Conservation (phyloP, 2,888 invertebrate species). For the Clostera curtula region DNA sequence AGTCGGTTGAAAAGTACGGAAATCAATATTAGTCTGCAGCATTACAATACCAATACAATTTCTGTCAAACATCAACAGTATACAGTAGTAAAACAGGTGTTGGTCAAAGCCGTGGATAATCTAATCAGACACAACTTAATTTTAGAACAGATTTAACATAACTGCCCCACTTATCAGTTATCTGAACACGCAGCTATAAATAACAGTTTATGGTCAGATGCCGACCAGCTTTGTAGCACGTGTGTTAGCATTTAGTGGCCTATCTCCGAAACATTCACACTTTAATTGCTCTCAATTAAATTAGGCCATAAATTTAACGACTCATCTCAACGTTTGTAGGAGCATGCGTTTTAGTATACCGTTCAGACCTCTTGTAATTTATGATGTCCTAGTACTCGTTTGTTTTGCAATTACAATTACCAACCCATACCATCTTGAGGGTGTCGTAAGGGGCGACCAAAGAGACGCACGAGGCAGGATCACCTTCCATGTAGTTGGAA, state of each 20-base stretch:
- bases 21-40: too few relatives aligned
- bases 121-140: constrained; percentile 27
- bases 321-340: constrained; percentile 5
- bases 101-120: too few relatives aligned
- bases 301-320: constrained; percentile 17
- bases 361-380: too few relatives aligned
- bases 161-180: constrained; percentile 43
- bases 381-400: constrained; percentile 3
- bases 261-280: constrained; percentile 18
- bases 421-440: too few relatives aligned
- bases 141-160: constrained; percentile 52
- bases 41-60: too few relatives aligned
- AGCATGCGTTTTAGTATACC: constrained; percentile 7
- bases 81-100: too few relatives aligned
- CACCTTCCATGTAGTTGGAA: too few relatives aligned
- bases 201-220: constrained; percentile 23
- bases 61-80: too few relatives aligned
- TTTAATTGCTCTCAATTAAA: constrained; percentile 20
- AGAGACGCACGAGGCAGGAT: too few relatives aligned
- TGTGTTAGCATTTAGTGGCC: constrained; percentile 15
- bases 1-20: too few relatives aligned
- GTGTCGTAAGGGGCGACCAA: too few relatives aligned
- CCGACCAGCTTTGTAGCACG: constrained; percentile 15
- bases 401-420: too few relatives aligned
- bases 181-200: constrained; percentile 36